Conservation (phyloP, 1,140 invertebrate genomes). For the Lamellibrachia luymesi region DNA sequence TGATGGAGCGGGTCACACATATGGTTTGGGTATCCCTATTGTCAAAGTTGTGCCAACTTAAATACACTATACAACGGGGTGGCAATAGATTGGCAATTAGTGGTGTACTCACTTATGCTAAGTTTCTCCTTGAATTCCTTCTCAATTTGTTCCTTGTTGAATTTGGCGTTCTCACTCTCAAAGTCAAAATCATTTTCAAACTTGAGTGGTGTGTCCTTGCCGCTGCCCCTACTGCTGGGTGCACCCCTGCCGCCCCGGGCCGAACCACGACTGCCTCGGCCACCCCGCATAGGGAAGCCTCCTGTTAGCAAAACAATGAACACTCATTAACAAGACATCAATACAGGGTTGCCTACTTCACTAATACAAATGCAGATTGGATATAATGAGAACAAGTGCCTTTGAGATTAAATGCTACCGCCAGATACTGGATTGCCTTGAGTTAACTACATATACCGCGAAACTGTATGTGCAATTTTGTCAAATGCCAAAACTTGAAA, state of each 20-base stretch:
- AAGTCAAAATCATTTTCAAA: conserved; percentile 98
- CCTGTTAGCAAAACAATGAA: neutral
- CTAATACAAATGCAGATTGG: too few relatives aligned
- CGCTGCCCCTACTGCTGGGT: conserved; percentile 40
- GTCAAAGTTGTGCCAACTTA: too few relatives aligned
- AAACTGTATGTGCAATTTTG: too few relatives aligned
- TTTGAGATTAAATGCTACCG: too few relatives aligned
- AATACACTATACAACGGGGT: too few relatives aligned
- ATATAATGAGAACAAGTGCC: too few relatives aligned
- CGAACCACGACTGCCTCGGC: neutral
- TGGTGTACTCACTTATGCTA: conserved; percentile 66
- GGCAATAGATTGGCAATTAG: neutral
- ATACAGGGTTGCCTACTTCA: neutral
- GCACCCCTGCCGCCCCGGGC: conserved; percentile 25
- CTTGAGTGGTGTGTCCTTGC: conserved; percentile 73
- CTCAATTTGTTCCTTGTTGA: conserved; percentile 63
- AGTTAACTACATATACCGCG: too few relatives aligned
- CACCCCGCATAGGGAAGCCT: conserved; percentile 10
- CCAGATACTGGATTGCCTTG: too few relatives aligned
- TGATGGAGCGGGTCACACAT: too few relatives aligned
- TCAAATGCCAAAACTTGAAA: too few relatives aligned
- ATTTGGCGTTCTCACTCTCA: conserved; percentile 94
- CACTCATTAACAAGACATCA: neutral
- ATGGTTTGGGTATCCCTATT: too few relatives aligned
- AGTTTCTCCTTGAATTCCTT: conserved; percentile 82